These are phyloP conservation scores for Pelosia muscerda DNA, from an alignment of 2,888 invertebrate genomes.

Conservation along the genomic window DNA sequence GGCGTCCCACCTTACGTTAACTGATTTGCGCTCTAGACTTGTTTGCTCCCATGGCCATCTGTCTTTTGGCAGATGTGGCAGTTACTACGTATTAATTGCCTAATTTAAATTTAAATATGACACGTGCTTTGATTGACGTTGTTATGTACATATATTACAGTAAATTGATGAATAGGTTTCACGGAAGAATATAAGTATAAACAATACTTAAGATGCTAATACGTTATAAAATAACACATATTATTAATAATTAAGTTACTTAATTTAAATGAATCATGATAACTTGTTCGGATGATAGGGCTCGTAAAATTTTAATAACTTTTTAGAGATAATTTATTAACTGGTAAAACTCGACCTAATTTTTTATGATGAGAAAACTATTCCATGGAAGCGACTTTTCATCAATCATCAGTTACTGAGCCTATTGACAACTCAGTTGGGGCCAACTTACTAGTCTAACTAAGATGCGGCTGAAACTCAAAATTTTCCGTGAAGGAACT, in stretches of 20 bases:
- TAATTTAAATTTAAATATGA: neutral
- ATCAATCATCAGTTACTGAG: too few species aligned
- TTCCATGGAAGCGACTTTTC: neutral
- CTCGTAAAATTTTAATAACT: slow-evolving; percentile 4
- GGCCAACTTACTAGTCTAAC: too few species aligned
- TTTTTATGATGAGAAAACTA: neutral
- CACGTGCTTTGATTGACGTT: slow-evolving; percentile 1
- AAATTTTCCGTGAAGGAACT: too few species aligned
- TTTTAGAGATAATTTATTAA: neutral
- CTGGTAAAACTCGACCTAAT: neutral
- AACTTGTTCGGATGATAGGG: neutral
- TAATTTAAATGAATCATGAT: neutral
- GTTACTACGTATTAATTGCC: neutral
- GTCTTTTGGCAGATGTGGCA: neutral
- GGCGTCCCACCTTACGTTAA: too few species aligned
- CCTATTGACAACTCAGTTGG: too few species aligned
- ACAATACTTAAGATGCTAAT: slow-evolving; percentile 18
- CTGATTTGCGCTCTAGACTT: neutral
- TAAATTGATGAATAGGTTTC: slow-evolving; percentile 21
- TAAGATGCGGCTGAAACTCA: too few species aligned
- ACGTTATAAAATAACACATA: slow-evolving; percentile 4
- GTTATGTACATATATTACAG: neutral
- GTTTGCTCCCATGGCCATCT: neutral
- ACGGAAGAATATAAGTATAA: slow-evolving; percentile 34
- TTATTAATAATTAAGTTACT: neutral